phyloP scores from a whole-genome alignment of 2,888 invertebrate species.

The Anorthoa munda region DNA sequence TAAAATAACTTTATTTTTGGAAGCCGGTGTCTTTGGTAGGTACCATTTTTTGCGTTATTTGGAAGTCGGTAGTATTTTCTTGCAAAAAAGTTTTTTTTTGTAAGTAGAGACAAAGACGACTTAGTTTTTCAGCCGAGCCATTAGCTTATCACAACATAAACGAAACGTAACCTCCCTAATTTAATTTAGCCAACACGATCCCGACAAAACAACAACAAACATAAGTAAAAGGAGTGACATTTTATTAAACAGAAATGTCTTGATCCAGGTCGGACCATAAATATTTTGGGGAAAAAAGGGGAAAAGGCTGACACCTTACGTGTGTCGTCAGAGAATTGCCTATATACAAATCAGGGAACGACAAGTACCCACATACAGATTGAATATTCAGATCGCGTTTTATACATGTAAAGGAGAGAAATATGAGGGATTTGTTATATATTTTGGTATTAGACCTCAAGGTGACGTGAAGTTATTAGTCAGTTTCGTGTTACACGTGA shows the following conservation, averaged over 20 bases:
- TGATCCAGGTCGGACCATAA: slow-evolving; percentile 41
- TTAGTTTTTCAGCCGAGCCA: not conserved
- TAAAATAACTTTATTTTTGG: too few relatives aligned
- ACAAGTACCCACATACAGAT: slow-evolving; percentile 44
- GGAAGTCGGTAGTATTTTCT: too few relatives aligned
- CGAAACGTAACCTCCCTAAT: not conserved
- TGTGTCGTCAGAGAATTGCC: slow-evolving; percentile 45
- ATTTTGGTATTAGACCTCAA: slow-evolving; percentile 13
- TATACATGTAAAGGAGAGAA: slow-evolving; percentile 27
- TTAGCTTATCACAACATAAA: slow-evolving; percentile 16
- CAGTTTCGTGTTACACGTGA: not conserved
- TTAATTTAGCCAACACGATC: slow-evolving; percentile 17
- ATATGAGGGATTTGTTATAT: slow-evolving; percentile 26
- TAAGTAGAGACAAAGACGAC: not conserved
- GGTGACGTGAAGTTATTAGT: slow-evolving; percentile 15
- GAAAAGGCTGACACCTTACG: slow-evolving; percentile 44
- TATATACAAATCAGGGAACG: slow-evolving; percentile 51
- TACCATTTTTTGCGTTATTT: too few relatives aligned
- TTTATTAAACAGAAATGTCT: slow-evolving; percentile 35
- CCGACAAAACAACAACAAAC: slow-evolving; percentile 22
- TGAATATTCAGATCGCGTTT: slow-evolving; percentile 54
- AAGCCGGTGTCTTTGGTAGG: too few relatives aligned
- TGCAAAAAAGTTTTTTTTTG: too few relatives aligned
- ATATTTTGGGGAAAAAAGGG: slow-evolving; percentile 42
- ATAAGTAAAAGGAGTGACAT: slow-evolving; percentile 42